Percentiles rank a stretch among this genome's conserved stretches.
These are phyloP conservation scores for Drosophila colorata DNA, from an alignment of 2,888 invertebrate species.

Conservation along the genomic window DNA sequence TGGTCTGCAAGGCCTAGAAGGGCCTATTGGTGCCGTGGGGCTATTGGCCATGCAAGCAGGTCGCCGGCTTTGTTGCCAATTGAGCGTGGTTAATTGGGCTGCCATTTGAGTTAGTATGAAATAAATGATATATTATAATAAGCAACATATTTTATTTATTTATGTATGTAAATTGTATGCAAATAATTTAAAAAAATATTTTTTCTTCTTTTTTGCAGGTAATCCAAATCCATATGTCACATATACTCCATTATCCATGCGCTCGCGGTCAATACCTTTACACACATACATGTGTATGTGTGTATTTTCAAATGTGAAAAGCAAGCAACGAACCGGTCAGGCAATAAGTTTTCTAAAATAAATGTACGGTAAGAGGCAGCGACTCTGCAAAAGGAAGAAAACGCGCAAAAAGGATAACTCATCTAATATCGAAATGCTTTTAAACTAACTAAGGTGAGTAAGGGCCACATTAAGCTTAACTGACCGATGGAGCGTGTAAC, in stretches of 20 bases:
- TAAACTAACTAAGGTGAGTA: conserved; percentile 35
- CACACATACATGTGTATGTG: conserved; percentile 14
- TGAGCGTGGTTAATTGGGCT: conserved; percentile 4
- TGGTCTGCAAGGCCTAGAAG: not conserved
- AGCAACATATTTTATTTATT: not conserved
- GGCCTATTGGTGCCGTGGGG: too few relatives aligned
- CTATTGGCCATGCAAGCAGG: not conserved
- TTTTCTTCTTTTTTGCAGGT: conserved; percentile 21
- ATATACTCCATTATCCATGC: conserved; percentile 14
- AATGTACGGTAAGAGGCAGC: conserved; percentile 63
- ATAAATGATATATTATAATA: not conserved
- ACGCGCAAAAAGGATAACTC: conserved; percentile 55
- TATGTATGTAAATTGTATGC: too few relatives aligned
- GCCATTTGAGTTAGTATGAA: not conserved
- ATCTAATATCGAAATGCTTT: conserved; percentile 39
- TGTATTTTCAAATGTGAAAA: conserved; percentile 17
- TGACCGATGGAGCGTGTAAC: conserved; percentile 18
- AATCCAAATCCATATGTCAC: conserved; percentile 21
- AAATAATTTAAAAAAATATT: not conserved
- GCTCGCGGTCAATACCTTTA: conserved; percentile 1
- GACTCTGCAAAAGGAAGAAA: conserved; percentile 51
- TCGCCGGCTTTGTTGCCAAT: conserved; percentile 10
- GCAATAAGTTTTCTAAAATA: conserved; percentile 58
- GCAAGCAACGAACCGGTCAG: conserved; percentile 32
- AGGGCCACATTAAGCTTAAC: not conserved